Base-by-base conservation (phyloP, 2,113 vertebrate genomes). In the Myotis lucifugus region DNA sequence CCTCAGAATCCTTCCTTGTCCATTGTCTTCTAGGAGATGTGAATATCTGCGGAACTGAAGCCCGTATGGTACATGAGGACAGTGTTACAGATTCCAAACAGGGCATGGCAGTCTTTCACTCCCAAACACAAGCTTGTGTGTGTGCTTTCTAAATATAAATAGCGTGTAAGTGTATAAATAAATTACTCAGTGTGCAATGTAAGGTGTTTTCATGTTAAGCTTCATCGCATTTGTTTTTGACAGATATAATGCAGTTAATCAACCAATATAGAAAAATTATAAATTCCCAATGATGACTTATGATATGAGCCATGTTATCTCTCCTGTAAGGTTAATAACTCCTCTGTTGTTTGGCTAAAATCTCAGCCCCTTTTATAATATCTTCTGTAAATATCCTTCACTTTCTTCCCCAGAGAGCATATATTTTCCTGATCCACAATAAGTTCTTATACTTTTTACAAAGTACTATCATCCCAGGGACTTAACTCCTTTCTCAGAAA, bases 401-500 rank as follows among this genome's bases (percentile, higher is more conserved):
- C 34, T 92, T 96, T 96, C 67, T 88, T 7, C 25, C 50, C 40
- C 88, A 84, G 70, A 90, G 8, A 90, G 7, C 59, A 48, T 91
- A 64, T 34, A 70, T 76, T 81, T 96, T 27, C 32, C 37, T 82
- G 64, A 74, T n/a, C 40, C 40, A 77, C 66, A 93, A 37, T 86
- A 85, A 87, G 76, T 29, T 74, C 42, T 89, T 81, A 87, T 2
- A 81, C 84, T 82, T 94, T 96, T 94, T 93, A 85, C 52, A 81
- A 84, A 96, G 59, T n/a, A 67, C 89, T 93, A 59, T 89, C 25
- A 84, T 95, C 66, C 29, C 17, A 83, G 21, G 29, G 52, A 85
- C 82, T 95, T 96, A 97, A 88, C 42, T 86, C 73, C 37, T 6
- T 90, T 96, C 76, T 82, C 54, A 93, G 29, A 95, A 96, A 96